Evolutionary conservation across 1,140 invertebrate species (phyloP), one percentile per base, ranked within the genome.

Genomic region (Bombus breviceps): DNA sequence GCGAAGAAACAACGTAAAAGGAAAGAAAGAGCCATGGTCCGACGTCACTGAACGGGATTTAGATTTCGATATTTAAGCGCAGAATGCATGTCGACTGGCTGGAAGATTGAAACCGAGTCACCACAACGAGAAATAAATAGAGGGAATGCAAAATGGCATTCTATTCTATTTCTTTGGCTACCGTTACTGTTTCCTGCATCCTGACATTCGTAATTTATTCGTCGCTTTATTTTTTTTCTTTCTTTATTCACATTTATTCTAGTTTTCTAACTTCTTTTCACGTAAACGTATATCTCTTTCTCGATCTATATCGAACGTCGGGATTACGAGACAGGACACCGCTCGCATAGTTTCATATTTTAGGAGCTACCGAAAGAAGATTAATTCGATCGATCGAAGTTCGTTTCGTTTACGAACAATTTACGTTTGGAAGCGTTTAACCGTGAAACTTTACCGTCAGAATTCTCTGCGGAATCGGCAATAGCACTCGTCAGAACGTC

Each of bases 31-130:
- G 8, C 32, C 22, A 2, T 2, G 43, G 69, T 74, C 72, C 10
- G 18, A 68, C 32, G 81, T 39, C 18, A 9, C 15, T 8, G 32
- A 22, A 28, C 18, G 39, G 22, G 81, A 83, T 83, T 83, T 83
- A 83, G 53, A 75, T 64, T 82, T 75, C 71, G 72, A 76, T 66
- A 53, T 37, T 75, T 32, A 74, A 74, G 18, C 34, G 10, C 25
- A 28, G 25, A 15, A 81, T 81, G 43, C 2, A 39, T 10, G 22
- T 13, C 10, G 71, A 25, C 10, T 18, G 41, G 77, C 25, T 28
- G 22, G 0, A 8, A 22, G 66, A 53, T 81, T 57, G 66, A 81
- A 71, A 57, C 5, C 28, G 34, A 41, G 68, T 22, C 37, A 8
- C 3, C n/a, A 0, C 13, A 1, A 13, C 22, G 25, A 18, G 28